Conservation (phyloP, 2,113 vertebrate species). For the Heterotis niloticus region DNA sequence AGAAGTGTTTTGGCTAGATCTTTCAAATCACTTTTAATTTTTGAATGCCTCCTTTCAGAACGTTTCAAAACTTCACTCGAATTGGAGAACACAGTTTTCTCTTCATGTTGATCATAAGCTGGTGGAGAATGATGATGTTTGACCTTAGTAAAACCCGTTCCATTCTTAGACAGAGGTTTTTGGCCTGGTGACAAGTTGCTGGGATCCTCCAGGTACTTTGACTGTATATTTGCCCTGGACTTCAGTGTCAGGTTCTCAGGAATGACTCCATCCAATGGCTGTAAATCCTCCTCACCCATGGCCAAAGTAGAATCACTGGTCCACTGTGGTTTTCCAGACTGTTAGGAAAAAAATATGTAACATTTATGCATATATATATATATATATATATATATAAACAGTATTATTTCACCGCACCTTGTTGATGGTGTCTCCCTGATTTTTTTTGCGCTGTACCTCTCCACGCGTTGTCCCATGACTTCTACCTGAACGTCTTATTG, state of each 20-base stretch:
- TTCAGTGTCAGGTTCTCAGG: conserved; percentile 20
- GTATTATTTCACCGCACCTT: conserved; percentile 38
- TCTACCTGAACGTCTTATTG: conserved; percentile 20
- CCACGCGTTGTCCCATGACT: conserved; percentile 16
- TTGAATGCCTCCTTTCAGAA: conserved; percentile 30
- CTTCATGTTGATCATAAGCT: background rate
- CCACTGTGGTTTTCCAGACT: conserved; percentile 39
- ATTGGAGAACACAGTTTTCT: conserved; percentile 15
- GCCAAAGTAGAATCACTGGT: conserved; percentile 48
- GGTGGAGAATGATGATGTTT: conserved; percentile 16
- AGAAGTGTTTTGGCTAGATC: conserved; percentile 60
- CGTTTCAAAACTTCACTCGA: conserved; percentile 14
- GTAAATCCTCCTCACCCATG: conserved; percentile 53
- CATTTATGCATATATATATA: background rate
- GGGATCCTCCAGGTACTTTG: conserved; percentile 15
- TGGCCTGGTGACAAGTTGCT: background rate
- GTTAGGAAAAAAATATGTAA: conserved; percentile 19
- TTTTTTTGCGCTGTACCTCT: conserved; percentile 28
- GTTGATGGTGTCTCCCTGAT: conserved; percentile 9
- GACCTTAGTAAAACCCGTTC: conserved; percentile 8
- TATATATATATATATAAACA: background rate
- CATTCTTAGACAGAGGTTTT: conserved; percentile 6
- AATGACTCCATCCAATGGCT: conserved; percentile 41
- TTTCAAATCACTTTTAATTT: conserved; percentile 47
- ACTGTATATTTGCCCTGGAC: background rate